Evolutionary conservation across 2,113 vertebrate species (phyloP).

Genomic region (Sinocyclocheilus anshuiensis): DNA sequence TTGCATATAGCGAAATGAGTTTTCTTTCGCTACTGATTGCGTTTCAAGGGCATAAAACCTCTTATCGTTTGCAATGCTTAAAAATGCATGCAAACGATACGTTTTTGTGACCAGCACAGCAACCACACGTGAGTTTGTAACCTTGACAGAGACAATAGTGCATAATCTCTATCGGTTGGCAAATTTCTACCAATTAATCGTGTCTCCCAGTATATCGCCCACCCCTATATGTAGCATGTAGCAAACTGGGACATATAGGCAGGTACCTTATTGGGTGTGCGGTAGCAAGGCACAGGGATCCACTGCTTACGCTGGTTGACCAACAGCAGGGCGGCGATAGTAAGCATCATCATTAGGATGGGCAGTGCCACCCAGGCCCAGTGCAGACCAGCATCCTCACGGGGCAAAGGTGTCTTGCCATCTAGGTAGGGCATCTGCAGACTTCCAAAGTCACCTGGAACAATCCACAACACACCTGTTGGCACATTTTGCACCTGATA

Average conservation of each 20-base stretch:
- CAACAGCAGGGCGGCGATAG: constrained; percentile 79
- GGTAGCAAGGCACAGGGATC: constrained; percentile 86
- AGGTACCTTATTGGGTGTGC: constrained; percentile 84
- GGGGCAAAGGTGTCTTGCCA: constrained; percentile 64
- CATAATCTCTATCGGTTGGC: background rate
- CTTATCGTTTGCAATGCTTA: background rate
- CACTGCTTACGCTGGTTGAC: constrained; percentile 88
- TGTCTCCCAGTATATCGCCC: background rate
- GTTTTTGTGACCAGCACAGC: background rate
- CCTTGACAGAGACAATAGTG: background rate
- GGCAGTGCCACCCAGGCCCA: constrained; percentile 82
- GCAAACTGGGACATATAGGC: background rate
- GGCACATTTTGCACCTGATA: background rate
- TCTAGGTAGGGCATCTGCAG: constrained; percentile 83
- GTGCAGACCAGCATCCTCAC: constrained; percentile 71
- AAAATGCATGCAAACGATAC: background rate
- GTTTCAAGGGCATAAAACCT: no score
- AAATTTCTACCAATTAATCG: background rate
- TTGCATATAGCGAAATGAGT: no score
- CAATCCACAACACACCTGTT: background rate
- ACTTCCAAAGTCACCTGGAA: constrained; percentile 77
- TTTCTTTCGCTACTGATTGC: no score
- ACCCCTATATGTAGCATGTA: background rate
- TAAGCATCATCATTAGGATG: constrained; percentile 76
- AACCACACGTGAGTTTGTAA: background rate